Base-by-base conservation (phyloP, 2,113 vertebrate species). In the Mandrillus leucophaeus region DNA sequence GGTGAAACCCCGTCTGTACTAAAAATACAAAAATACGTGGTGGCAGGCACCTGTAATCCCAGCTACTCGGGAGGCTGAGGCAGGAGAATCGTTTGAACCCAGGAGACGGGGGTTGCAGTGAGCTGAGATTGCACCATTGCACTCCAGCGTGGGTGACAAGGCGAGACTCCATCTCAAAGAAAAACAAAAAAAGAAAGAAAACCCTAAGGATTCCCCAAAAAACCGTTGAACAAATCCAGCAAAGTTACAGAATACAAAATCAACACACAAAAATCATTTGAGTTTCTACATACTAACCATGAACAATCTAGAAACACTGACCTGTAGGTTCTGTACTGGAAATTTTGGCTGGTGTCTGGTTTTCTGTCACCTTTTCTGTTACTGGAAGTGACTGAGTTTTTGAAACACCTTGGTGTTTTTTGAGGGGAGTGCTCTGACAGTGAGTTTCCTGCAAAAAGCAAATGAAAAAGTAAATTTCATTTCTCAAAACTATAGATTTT, bases 371-470 rank as follows among this genome's bases (percentile, higher is more conserved):
- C 30, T 98, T 96, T 70, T 98, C 98, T 92, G 70, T 35, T 70
- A 55, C 80, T 85, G 80, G 92, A 80, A 80, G 61, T 48, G 92
- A 48, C 0, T 38, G 88, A 40, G 90, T 79, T 95, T 98, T 94
- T 83, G 98, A 97, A 97, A 64, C 57, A 84, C 93, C 57, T 87
- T 88, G 95, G 40, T 0, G 76, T 90, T 98, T 98, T 96, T 76
- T 96, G 68, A 98, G 87, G 50, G 97, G 90, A 97, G 96, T 98
- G 95, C 94, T 66, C 57, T 76, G 98, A 98, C 82, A 35, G 1
- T 86, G 97, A 78, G 50, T 97, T 97, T 98, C 98, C 99, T 99
- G 70, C 86, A 97, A 95, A 95, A 82, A 79, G 18, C 68, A 92
- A 94, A 92, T 12, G 20, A 90, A 89, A 4, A 82, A 20, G 61